A percentile compares a stretch with the other conserved stretches of the same genome.
Conservation (phyloP, 2,888 invertebrate species). For the Drosophila merina region DNA sequence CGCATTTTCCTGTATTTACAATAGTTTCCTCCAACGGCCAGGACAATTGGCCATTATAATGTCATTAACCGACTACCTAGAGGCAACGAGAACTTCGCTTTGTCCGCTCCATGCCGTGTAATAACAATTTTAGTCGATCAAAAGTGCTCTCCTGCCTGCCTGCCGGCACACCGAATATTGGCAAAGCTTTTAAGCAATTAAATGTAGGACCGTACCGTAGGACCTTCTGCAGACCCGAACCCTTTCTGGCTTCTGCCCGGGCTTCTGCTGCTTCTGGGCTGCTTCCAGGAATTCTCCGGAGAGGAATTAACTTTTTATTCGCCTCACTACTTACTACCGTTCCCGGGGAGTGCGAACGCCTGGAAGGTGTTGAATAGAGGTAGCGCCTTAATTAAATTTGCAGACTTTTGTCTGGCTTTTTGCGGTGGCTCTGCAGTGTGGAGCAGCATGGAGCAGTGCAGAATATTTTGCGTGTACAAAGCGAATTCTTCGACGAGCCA, state of each 20-base stretch:
- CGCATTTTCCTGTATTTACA: conserved; percentile 34
- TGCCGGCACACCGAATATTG: conserved; percentile 30
- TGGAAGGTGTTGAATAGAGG: conserved; percentile 73
- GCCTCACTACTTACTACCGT: conserved; percentile 11
- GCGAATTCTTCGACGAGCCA: conserved; percentile 53
- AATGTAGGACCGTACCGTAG: conserved; percentile 32
- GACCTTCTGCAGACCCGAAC: conserved; percentile 10
- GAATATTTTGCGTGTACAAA: conserved; percentile 42
- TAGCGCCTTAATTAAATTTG: conserved; percentile 76
- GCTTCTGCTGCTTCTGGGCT: conserved; percentile 41
- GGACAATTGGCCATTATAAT: conserved; percentile 64
- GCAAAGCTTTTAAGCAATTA: conserved; percentile 53
- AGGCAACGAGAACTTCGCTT: conserved; percentile 27
- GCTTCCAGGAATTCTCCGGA: conserved; percentile 60
- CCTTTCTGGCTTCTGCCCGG: conserved; percentile 4
- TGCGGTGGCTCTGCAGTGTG: conserved; percentile 19
- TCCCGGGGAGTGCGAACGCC: conserved; percentile 46
- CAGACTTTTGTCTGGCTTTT: conserved; percentile 52
- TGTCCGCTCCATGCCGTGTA: conserved; percentile 21
- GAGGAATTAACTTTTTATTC: conserved; percentile 59
- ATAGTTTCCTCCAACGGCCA: conserved; percentile 17
- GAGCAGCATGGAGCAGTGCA: not conserved
- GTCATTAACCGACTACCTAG: conserved; percentile 56
- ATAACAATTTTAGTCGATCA: conserved; percentile 47
- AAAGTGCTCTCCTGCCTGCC: conserved; percentile 27